Evolutionary conservation across 2,888 invertebrate species (phyloP).

Genomic region (Chirona hameri): DNA sequence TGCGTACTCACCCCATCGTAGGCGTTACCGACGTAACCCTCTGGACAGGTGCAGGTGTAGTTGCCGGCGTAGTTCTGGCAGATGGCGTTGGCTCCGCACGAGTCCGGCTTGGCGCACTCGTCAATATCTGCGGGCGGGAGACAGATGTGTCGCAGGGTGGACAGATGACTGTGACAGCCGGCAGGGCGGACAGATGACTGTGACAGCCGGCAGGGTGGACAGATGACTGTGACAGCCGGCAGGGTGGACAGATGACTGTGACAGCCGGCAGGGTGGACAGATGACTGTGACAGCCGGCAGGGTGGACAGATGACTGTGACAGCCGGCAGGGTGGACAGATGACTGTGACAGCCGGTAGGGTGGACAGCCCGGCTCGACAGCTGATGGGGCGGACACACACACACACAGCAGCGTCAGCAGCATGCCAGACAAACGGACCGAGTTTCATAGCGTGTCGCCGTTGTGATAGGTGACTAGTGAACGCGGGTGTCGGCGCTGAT

Average conservation of each 20-base stretch:
- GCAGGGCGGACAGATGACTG: neutral
- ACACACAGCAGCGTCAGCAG: no score
- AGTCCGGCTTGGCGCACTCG: constrained; percentile 75
- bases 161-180: neutral
- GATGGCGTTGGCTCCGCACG: constrained; percentile 74
- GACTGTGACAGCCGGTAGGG: no score
- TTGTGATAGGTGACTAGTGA: no score
- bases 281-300: no score
- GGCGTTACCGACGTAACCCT: constrained; percentile 80
- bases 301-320: no score
- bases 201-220: neutral
- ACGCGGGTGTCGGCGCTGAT: no score
- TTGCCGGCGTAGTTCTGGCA: constrained; percentile 83
- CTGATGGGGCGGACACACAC: no score
- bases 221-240: neutral
- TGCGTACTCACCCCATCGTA: constrained; percentile 58
- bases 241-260: neutral
- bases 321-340: no score
- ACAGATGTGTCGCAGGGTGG: neutral
- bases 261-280: neutral
- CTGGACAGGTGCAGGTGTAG: constrained; percentile 77
- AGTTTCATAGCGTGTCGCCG: no score
- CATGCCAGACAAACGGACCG: no score
- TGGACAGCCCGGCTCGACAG: no score
- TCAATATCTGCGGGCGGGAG: constrained; percentile 65